Percentiles rank a stretch among this genome's conserved stretches.
Conservation (phyloP, 2,797 vertebrate species). For the Podarcis lilfordi region DNA sequence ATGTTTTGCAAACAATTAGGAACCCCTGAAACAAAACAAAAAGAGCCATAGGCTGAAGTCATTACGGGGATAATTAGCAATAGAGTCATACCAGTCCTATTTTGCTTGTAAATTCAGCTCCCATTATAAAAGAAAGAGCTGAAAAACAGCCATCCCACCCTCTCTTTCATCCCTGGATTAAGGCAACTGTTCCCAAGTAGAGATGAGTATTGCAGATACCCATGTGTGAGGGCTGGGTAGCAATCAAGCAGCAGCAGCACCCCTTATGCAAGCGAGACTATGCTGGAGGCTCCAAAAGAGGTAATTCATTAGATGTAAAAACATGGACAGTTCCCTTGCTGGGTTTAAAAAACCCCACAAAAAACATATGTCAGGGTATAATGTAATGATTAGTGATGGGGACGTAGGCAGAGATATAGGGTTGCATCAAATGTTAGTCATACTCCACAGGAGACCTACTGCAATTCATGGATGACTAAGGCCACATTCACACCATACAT, state of each 20-base stretch:
- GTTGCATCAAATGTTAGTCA: too few species aligned
- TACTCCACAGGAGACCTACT: too few species aligned
- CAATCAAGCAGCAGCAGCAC: background rate
- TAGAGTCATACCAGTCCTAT: background rate
- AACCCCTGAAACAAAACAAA: slow-evolving; percentile 43
- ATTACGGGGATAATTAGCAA: background rate
- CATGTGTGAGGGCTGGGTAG: background rate
- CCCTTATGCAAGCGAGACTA: background rate
- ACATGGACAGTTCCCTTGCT: too few species aligned
- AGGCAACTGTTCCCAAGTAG: background rate
- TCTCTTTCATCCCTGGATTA: slow-evolving; percentile 17
- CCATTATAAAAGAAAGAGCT: background rate
- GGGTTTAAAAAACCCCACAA: background rate
- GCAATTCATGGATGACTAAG: too few species aligned
- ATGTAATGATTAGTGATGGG: background rate
- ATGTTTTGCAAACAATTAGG: slow-evolving; percentile 61
- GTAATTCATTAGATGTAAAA: background rate
- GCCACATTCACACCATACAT: too few species aligned
- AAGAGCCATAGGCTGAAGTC: slow-evolving; percentile 37
- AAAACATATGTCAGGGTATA: background rate
- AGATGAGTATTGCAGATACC: background rate
- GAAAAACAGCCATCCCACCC: background rate
- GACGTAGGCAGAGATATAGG: too few species aligned
- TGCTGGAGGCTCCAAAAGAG: background rate
- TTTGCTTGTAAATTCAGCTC: background rate